Evolutionary conservation across 2,113 vertebrate species (phyloP).

Genomic region (Seriola dumerili): DNA sequence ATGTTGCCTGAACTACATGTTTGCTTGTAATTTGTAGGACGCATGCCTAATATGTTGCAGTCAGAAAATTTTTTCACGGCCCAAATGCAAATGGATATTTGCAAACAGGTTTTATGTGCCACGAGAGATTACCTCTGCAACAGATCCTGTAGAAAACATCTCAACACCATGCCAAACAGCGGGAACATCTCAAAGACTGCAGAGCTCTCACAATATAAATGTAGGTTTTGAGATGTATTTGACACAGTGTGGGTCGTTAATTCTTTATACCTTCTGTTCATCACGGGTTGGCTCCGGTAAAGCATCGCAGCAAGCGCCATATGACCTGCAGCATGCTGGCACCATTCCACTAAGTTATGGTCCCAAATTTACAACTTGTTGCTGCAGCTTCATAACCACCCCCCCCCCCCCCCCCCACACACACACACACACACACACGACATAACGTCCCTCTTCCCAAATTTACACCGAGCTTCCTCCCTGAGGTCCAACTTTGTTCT

Average conservation of each 20-base stretch:
- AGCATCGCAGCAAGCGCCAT: slow-evolving; percentile 43
- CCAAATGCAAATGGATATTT: slow-evolving; percentile 58
- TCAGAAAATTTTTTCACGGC: slow-evolving; percentile 57
- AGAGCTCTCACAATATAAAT: slow-evolving; percentile 1
- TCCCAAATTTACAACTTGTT: slow-evolving; percentile 55
- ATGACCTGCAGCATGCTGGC: slow-evolving; percentile 60
- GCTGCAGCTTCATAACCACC: slow-evolving; percentile 22
- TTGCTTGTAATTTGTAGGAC: slow-evolving; percentile 56
- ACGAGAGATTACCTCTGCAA: slow-evolving; percentile 56
- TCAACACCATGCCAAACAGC: slow-evolving; percentile 20
- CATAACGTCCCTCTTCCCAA: slow-evolving; percentile 43
- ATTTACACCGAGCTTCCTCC: slow-evolving; percentile 62
- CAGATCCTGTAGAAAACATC: slow-evolving; percentile 48
- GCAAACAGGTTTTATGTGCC: slow-evolving; percentile 59
- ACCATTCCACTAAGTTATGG: slow-evolving; percentile 47
- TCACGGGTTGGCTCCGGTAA: slow-evolving; percentile 42
- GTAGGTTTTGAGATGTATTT: slow-evolving; percentile 46
- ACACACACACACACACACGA: background rate
- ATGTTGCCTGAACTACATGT: slow-evolving; percentile 37
- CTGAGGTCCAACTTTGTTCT: slow-evolving; percentile 66
- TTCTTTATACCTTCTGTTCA: slow-evolving; percentile 61
- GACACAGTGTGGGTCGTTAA: slow-evolving; percentile 51
- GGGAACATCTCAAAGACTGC: slow-evolving; percentile 42
- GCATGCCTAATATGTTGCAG: slow-evolving; percentile 45
- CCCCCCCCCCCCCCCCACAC: background rate